Evolutionary conservation across 2,797 vertebrate genomes (phyloP).

Genomic region (Argentina silus): DNA sequence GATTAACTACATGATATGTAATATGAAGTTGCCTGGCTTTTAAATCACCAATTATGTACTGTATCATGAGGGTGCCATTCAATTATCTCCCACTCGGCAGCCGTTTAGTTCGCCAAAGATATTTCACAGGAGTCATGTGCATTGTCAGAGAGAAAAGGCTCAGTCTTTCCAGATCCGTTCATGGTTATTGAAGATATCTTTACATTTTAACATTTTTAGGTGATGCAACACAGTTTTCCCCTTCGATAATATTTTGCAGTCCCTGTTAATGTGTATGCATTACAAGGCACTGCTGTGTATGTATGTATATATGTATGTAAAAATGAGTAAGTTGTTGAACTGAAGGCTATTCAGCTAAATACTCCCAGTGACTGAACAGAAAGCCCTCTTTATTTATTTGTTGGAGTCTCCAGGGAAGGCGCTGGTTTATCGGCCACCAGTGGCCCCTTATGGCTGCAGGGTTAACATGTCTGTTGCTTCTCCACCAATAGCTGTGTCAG

Average conservation of each 20-base stretch:
- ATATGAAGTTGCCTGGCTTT: slow-evolving; percentile 37
- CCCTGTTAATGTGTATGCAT: not conserved
- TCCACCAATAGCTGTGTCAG: slow-evolving; percentile 54
- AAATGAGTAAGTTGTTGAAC: slow-evolving; percentile 11
- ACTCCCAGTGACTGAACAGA: slow-evolving; percentile 44
- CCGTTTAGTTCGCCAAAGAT: slow-evolving; percentile 59
- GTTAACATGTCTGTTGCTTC: slow-evolving; percentile 38
- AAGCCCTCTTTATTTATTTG: slow-evolving; percentile 63
- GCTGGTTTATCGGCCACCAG: slow-evolving; percentile 45
- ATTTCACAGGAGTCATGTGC: slow-evolving; percentile 1
- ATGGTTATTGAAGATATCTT: not conserved
- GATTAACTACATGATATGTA: slow-evolving; percentile 35
- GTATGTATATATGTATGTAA: slow-evolving; percentile 53
- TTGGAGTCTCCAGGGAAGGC: slow-evolving; percentile 43
- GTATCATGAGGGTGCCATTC: slow-evolving; percentile 27
- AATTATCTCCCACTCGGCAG: slow-evolving; percentile 21
- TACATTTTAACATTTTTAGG: not conserved
- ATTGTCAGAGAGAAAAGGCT: slow-evolving; percentile 22
- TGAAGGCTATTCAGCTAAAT: not conserved
- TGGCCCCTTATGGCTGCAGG: slow-evolving; percentile 43
- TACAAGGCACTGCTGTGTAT: not conserved
- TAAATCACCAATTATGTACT: slow-evolving; percentile 16
- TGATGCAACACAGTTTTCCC: not conserved
- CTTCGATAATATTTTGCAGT: not conserved
- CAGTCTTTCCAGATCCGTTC: not conserved